These are phyloP conservation scores for Ennomos quercinarius DNA, from an alignment of 2,888 invertebrate genomes.

Conservation along the genomic window DNA sequence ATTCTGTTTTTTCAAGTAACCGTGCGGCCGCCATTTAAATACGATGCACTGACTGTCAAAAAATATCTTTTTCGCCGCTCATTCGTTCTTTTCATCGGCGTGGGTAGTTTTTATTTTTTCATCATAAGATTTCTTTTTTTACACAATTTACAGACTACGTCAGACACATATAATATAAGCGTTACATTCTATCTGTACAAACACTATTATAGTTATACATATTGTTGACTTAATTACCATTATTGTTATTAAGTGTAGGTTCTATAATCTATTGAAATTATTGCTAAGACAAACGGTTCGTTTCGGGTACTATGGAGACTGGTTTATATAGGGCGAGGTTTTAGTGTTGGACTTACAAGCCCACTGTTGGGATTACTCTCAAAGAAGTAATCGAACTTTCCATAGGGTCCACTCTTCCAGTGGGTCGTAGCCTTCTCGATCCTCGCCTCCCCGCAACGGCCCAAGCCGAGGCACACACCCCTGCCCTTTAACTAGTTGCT, in stretches of 20 bases:
- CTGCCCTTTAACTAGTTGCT: no score
- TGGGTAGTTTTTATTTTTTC: conserved; percentile 44
- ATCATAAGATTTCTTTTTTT: conserved; percentile 44
- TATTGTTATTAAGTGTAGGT: neutral
- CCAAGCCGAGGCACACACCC: no score
- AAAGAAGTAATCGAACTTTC: no score
- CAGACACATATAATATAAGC: conserved; percentile 60
- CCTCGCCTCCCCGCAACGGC: no score
- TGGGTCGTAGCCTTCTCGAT: no score
- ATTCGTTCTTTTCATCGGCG: conserved; percentile 49
- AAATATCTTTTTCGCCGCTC: conserved; percentile 72
- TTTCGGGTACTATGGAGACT: neutral
- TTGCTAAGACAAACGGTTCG: neutral
- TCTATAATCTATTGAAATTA: conserved; percentile 5
- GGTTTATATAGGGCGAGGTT: neutral
- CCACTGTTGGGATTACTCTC: no score
- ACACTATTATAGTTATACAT: conserved; percentile 30
- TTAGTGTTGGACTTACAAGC: neutral
- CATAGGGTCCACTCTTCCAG: no score
- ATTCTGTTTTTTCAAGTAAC: conserved; percentile 30
- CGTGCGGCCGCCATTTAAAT: conserved; percentile 63
- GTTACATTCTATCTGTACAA: conserved; percentile 37
- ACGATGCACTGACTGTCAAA: conserved; percentile 73
- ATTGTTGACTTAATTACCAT: conserved; percentile 8
- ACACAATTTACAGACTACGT: conserved; percentile 56